Conservation (phyloP, 2,888 invertebrate genomes). For the Horisme vitalbata region DNA sequence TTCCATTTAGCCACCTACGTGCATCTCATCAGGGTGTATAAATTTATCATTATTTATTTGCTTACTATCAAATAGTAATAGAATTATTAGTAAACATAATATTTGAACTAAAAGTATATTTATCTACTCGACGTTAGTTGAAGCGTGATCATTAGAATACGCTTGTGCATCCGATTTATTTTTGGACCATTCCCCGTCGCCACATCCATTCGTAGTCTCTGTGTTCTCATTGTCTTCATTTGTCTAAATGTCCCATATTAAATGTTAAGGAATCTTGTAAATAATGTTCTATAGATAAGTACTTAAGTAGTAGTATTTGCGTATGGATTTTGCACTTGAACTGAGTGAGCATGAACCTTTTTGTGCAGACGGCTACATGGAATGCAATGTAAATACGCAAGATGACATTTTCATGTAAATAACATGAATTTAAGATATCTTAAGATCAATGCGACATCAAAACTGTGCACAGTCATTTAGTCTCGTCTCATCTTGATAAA, state of each 20-base stretch:
- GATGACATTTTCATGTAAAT: conserved; percentile 14
- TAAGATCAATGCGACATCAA: conserved; percentile 15
- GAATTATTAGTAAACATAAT: conserved; percentile 12
- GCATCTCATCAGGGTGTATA: background rate
- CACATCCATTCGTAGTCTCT: conserved; percentile 44
- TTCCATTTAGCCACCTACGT: background rate
- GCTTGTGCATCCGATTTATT: conserved; percentile 47
- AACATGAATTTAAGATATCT: conserved; percentile 15
- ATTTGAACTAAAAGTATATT: conserved; percentile 24
- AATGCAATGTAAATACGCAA: conserved; percentile 9
- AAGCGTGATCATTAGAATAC: conserved; percentile 25
- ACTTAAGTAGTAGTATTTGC: background rate
- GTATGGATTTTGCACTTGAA: background rate
- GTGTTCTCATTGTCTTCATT: conserved; percentile 16
- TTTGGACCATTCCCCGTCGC: conserved; percentile 58
- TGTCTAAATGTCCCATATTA: conserved; percentile 7
- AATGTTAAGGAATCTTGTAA: conserved; percentile 7
- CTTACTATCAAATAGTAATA: conserved; percentile 9
- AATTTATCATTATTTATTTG: conserved; percentile 3
- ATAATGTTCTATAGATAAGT: no score
- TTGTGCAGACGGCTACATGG: conserved; percentile 6
- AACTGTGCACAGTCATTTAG: conserved; percentile 15
- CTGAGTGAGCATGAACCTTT: conserved; percentile 9
- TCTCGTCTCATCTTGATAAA: conserved; percentile 17
- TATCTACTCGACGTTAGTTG: conserved; percentile 27